Evolutionary conservation across 2,797 vertebrate species (phyloP).

Genomic region (Poeciliopsis infans): DNA sequence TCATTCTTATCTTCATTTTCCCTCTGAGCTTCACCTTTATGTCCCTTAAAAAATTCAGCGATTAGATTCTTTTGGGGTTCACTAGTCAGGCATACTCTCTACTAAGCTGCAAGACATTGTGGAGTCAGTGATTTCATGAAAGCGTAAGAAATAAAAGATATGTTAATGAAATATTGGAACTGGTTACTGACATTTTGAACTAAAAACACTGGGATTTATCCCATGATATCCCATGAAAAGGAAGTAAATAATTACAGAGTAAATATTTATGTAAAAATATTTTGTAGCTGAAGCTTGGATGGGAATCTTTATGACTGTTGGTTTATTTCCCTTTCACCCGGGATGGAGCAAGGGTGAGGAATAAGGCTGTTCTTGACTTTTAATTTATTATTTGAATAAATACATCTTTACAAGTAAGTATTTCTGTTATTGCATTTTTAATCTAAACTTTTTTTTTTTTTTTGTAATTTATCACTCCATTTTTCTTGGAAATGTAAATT

Average conservation of each 20-base stretch:
- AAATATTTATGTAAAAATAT: too few species aligned
- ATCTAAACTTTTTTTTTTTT: too few species aligned
- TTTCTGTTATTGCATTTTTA: too few species aligned
- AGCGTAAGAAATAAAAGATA: background rate
- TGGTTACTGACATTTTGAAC: background rate
- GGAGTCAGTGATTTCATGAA: background rate
- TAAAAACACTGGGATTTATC: background rate
- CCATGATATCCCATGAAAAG: background rate
- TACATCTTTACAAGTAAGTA: background rate
- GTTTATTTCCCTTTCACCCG: background rate
- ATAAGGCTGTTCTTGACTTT: background rate
- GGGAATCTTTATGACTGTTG: background rate
- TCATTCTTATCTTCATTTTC: conserved; percentile 63
- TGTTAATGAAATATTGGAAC: background rate
- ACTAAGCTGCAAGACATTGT: background rate
- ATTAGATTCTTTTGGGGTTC: background rate
- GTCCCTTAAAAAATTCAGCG: conserved; percentile 31
- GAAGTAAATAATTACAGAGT: background rate
- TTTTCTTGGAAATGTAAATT: too few species aligned
- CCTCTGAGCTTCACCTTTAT: conserved; percentile 33
- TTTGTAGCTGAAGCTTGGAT: too few species aligned
- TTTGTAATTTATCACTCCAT: too few species aligned
- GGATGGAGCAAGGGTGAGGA: too few species aligned
- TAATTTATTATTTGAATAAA: background rate
- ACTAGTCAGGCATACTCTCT: background rate